Conservation (phyloP, 2,888 invertebrate genomes). For the Hydropsyche betteni region DNA sequence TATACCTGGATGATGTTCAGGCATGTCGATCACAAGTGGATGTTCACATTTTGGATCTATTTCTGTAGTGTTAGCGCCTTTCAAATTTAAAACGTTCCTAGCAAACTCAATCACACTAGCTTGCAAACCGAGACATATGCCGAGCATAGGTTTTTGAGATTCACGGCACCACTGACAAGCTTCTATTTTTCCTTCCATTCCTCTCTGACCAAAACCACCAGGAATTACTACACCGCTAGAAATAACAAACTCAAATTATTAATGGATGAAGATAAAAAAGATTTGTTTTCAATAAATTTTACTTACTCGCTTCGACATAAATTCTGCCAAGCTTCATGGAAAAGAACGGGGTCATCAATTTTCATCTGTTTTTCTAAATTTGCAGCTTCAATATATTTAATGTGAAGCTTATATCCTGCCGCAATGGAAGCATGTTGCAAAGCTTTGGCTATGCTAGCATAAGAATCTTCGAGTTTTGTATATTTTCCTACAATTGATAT, state of each 20-base stretch:
- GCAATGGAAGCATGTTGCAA: conserved; percentile 92
- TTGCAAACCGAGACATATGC: conserved; percentile 98
- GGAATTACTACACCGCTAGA: conserved; percentile 92
- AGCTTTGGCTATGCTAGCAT: conserved; percentile 95
- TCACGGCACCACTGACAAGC: conserved; percentile 94
- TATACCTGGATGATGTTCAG: conserved; percentile 92
- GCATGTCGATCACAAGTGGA: conserved; percentile 97
- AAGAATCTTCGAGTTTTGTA: conserved; percentile 93
- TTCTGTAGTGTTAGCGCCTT: conserved; percentile 88
- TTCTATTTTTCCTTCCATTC: conserved; percentile 94
- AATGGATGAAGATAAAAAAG: conserved; percentile 9
- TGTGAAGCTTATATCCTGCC: conserved; percentile 82
- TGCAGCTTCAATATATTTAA: conserved; percentile 92
- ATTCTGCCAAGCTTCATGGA: conserved; percentile 93
- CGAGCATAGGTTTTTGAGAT: conserved; percentile 90
- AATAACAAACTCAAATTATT: conserved; percentile 44
- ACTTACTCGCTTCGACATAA: conserved; percentile 86
- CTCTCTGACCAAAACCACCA: conserved; percentile 96
- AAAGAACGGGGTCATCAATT: conserved; percentile 79
- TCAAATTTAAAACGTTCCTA: conserved; percentile 79
- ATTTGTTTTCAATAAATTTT: neutral
- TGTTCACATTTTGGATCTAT: conserved; percentile 76
- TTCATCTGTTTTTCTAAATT: conserved; percentile 82
- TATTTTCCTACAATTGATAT: conserved; percentile 98
- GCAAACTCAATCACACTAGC: conserved; percentile 96